phyloP scores from a whole-genome alignment of 1,140 invertebrate species.

The Philotrypesis tridentata region DNA sequence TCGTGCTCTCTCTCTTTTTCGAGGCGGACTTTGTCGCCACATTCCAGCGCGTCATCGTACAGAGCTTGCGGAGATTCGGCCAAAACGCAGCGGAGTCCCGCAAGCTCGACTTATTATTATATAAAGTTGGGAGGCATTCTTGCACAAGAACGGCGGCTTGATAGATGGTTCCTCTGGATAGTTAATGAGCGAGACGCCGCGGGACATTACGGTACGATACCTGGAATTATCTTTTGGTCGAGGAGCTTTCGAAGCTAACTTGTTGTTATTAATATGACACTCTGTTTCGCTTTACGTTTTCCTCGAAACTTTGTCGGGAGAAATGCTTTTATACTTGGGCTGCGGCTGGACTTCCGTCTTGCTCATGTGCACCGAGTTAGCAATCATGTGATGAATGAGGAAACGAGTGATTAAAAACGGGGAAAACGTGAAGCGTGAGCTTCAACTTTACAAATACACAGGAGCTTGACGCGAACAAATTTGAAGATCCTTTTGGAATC shows the following conservation, averaged over 20 bases:
- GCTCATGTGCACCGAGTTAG: too few relatives aligned
- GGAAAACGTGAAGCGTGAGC: too few relatives aligned
- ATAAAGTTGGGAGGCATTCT: neutral
- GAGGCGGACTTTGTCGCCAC: neutral
- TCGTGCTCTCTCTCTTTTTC: neutral
- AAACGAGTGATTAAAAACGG: too few relatives aligned
- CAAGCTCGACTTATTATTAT: neutral
- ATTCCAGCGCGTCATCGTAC: neutral
- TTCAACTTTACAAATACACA: too few relatives aligned
- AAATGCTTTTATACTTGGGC: too few relatives aligned
- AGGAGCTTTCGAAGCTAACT: neutral
- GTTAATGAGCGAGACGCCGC: constrained; percentile 35
- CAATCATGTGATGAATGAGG: too few relatives aligned
- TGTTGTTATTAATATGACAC: neutral
- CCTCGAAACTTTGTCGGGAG: too few relatives aligned
- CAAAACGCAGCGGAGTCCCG: neutral
- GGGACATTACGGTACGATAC: constrained; percentile 21
- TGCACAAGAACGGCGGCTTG: neutral
- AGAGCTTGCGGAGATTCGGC: neutral
- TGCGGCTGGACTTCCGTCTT: too few relatives aligned
- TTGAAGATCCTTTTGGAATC: too few relatives aligned
- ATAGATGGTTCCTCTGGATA: constrained; percentile 8
- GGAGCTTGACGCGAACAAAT: too few relatives aligned
- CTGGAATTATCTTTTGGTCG: constrained; percentile 8
- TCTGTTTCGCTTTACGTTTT: too few relatives aligned